phyloP scores from a whole-genome alignment of 1,140 invertebrate genomes.

The Dendrolimus punctatus region DNA sequence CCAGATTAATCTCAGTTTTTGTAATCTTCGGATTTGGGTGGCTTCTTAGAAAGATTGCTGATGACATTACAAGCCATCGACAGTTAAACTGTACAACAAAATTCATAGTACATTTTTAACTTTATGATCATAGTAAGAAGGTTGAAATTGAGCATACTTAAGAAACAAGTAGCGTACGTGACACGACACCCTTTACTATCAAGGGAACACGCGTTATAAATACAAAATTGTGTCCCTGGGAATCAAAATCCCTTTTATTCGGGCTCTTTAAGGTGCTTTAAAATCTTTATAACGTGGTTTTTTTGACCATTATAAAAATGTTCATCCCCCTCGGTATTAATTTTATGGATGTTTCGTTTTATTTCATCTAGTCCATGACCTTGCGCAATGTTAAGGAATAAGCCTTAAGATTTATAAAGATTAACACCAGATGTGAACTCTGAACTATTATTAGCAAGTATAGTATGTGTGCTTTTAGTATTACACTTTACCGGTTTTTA shows the following conservation, averaged over 20 bases:
- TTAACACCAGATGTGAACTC: too few species aligned
- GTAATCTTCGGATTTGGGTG: slow-evolving; percentile 15
- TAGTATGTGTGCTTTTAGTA: too few species aligned
- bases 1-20: slow-evolving; percentile 52
- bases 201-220: slow-evolving; percentile 11
- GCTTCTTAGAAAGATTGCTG: slow-evolving; percentile 18
- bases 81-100: neutral
- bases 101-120: slow-evolving; percentile 13
- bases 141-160: neutral
- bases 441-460: too few species aligned
- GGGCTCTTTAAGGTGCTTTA: slow-evolving; percentile 37
- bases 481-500: too few species aligned
- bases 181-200: slow-evolving; percentile 8
- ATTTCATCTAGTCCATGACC: slow-evolving; percentile 6
- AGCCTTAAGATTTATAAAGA: too few species aligned
- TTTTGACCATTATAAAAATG: slow-evolving; percentile 34
- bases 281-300: slow-evolving; percentile 29
- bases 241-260: slow-evolving; percentile 33
- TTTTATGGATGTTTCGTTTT: slow-evolving; percentile 3
- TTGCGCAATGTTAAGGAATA: neutral
- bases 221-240: slow-evolving; percentile 53
- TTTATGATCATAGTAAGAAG: slow-evolving; percentile 7
- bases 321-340: slow-evolving; percentile 10
- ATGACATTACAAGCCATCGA: too few species aligned
- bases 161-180: slow-evolving; percentile 20